phyloP scores from a whole-genome alignment of 30 jellyfish, hydroid and myxozoan genomes.

The Mastigias papua region DNA sequence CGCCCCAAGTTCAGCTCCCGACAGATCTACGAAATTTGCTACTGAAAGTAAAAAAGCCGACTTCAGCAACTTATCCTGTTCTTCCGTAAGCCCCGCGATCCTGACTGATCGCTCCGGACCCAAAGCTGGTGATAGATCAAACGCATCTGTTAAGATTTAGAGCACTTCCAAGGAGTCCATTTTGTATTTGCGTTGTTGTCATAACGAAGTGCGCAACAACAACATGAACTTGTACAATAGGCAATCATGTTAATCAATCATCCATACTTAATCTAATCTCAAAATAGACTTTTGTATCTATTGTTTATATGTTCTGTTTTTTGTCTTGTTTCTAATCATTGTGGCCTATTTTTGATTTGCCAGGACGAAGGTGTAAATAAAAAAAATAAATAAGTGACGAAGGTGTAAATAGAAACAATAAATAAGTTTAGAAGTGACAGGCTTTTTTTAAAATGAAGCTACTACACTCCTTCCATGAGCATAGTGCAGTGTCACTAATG shows the following conservation, averaged over 20 bases:
- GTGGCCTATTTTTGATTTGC: too few species aligned
- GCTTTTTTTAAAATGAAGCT: too few species aligned
- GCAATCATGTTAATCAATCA: not conserved
- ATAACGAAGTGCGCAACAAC: constrained; percentile 47
- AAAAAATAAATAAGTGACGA: too few species aligned
- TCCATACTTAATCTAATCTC: not conserved
- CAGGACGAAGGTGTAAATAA: too few species aligned
- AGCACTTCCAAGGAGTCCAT: not conserved
- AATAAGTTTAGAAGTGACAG: too few species aligned
- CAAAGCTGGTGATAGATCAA: not conserved
- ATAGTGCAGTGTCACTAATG: too few species aligned
- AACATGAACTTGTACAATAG: constrained; percentile 10
- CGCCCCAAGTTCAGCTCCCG: not conserved
- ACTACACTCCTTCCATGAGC: too few species aligned
- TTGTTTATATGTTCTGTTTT: too few species aligned
- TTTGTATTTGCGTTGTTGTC: constrained; percentile 34
- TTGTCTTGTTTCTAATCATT: too few species aligned
- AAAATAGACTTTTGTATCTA: too few species aligned
- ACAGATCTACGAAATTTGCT: not conserved
- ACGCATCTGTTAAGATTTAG: not conserved
- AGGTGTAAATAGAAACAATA: too few species aligned
- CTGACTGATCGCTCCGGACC: not conserved
- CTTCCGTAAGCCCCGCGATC: not conserved
- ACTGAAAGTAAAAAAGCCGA: not conserved
- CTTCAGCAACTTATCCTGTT: not conserved